Base-by-base conservation (phyloP, 1,140 invertebrate species). In the Drosophila seguyi region DNA sequence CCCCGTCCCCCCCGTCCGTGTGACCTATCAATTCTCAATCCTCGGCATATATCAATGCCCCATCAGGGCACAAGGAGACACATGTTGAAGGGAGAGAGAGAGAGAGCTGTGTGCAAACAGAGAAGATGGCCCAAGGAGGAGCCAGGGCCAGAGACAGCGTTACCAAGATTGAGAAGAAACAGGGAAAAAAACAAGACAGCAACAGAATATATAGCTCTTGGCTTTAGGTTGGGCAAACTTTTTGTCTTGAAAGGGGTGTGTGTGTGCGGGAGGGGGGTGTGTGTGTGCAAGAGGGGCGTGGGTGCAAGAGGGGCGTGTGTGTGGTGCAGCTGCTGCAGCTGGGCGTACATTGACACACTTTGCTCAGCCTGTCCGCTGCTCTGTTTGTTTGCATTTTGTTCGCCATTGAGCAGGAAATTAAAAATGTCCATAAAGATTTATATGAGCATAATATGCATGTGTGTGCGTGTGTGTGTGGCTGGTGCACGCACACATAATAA, bases 351-450 rank as follows among this genome's bases (percentile, higher is more conserved):
- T 78, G 75, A 78, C 75, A 71, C 75, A 78, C 65, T 78, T 78
- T 77, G 53, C 63, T 41, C 56, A 53, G 69, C 48, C 20, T 63
- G 65, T 59, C 52, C 55, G 74, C 45, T 69, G 47, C 66, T 66
- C 53, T 69, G 55, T 76, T 66, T 55, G 56, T 69, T 77, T 77
- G 56, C 53, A 71, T 78, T 62, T 41, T 57, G 75, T 52, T 41
- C 38, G 58, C 52, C 59, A 50, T 75, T 69, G 31, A 78, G 50
- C 63, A 71, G 75, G 74, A 71, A 78, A 78, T 78, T 78, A 71
- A 78, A 78, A 76, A 76, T 83, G 79, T 76, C 83, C 55, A 73
- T 61, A 78, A 47, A 60, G 65, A 77, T 78, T 78, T 78, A 78
- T 78, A 41, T 53, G 31, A 16, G 3, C 34, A 22, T 38, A 36